A percentile compares a stretch with the other conserved stretches of the same genome.
These are phyloP conservation scores for Gymnoscopelus braueri DNA, from an alignment of 2,797 vertebrate species.

Conservation along the genomic window DNA sequence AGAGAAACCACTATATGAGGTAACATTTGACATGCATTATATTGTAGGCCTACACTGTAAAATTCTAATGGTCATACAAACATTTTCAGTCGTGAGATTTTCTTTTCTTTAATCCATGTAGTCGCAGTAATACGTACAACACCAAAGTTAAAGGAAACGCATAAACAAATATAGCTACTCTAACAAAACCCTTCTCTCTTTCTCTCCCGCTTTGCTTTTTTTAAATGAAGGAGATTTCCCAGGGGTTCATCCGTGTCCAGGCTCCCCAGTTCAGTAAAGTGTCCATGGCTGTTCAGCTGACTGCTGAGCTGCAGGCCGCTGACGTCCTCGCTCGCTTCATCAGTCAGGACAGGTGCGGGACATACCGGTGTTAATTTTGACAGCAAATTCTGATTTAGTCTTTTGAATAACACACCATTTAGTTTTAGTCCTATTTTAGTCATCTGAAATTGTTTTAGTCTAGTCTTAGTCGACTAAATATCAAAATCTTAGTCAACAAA, in stretches of 20 bases:
- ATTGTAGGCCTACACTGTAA: not conserved
- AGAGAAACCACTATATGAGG: slow-evolving; percentile 86
- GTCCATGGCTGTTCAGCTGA: slow-evolving; percentile 98
- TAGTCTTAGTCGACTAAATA: no score
- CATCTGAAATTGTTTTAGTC: no score
- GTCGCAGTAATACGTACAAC: no score
- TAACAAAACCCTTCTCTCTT: not conserved
- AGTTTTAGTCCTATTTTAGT: no score
- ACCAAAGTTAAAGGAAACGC: no score
- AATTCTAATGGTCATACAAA: no score
- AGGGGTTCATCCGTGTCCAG: slow-evolving; percentile 94
- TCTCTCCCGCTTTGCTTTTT: not conserved
- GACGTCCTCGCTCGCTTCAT: slow-evolving; percentile 93
- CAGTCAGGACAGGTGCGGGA: slow-evolving; percentile 91
- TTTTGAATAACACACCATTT: no score
- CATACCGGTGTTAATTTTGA: not conserved
- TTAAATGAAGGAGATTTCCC: slow-evolving; percentile 80
- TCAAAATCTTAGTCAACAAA: no score
- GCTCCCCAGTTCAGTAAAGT: slow-evolving; percentile 96
- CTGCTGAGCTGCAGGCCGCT: slow-evolving; percentile 90
- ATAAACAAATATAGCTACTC: no score
- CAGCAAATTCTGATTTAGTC: not conserved
- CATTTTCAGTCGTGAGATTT: no score
- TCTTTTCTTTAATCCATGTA: no score
- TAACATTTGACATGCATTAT: slow-evolving; percentile 39